These are phyloP conservation scores for Lophura nycthemera DNA, from an alignment of 2,113 vertebrate genomes.

Conservation along the genomic window DNA sequence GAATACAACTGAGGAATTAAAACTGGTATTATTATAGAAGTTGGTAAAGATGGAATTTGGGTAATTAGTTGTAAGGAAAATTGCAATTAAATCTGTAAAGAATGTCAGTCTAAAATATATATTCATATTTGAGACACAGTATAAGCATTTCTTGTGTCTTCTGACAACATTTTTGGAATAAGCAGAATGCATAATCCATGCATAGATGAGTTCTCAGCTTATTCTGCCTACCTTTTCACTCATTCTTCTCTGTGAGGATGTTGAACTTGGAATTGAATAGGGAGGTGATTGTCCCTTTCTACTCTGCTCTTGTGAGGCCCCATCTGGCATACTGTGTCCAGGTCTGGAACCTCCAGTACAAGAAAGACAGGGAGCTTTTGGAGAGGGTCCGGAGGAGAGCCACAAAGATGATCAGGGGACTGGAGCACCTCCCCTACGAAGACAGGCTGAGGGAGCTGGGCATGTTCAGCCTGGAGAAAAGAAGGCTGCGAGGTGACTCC, in stretches of 20 bases:
- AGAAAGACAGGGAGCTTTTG: no score
- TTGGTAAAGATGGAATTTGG: background rate
- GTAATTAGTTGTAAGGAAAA: background rate
- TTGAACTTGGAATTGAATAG: background rate
- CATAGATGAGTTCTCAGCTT: background rate
- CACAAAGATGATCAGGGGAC: no score
- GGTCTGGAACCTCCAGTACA: no score
- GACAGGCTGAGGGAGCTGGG: no score
- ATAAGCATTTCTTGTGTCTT: background rate
- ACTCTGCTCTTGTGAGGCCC: no score
- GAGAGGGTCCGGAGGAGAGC: no score
- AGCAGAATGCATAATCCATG: background rate
- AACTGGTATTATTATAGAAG: background rate
- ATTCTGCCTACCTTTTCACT: background rate
- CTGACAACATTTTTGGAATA: background rate
- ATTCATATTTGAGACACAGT: background rate
- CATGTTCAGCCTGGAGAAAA: no score
- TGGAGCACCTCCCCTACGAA: no score
- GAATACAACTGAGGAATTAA: background rate
- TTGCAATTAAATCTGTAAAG: background rate
- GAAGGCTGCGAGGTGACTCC: no score
- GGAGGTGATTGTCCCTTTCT: no score
- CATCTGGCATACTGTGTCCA: no score
- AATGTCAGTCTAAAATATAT: background rate
- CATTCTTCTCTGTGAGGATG: background rate